Evolutionary conservation across 2,797 vertebrate genomes (phyloP), one percentile per base, ranked within the genome.

Genomic region (Pristis pectinata): DNA sequence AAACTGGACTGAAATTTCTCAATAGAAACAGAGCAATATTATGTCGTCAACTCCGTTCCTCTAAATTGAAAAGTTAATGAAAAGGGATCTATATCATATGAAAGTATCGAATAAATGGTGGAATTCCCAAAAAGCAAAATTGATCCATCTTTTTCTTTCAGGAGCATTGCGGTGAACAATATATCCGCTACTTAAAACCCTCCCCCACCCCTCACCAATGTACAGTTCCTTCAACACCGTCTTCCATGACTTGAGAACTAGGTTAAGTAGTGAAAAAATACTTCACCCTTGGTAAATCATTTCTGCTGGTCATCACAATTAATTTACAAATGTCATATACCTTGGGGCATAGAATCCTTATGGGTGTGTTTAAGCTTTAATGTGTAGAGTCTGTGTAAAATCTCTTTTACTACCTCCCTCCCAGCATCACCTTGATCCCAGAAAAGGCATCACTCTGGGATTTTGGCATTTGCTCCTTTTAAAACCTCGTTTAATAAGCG

Each of bases 71-170:
- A n/a, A n/a, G n/a, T n/a, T n/a, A n/a, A n/a, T n/a, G n/a, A n/a
- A n/a, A n/a, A n/a, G n/a, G n/a, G n/a, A n/a, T n/a, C n/a, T n/a
- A n/a, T n/a, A n/a, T n/a, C n/a, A n/a, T n/a, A n/a, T n/a, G n/a
- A n/a, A n/a, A n/a, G n/a, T n/a, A n/a, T n/a, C n/a, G n/a, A n/a
- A n/a, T n/a, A n/a, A n/a, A n/a, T n/a, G n/a, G n/a, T 91, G 61
- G 17, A 91, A 91, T 61, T 91, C 19, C 59, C 87, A 64, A 91
- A 89, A 27, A 67, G 59, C 37, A 67, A 72, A 91, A 91, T 91
- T 91, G n/a, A 41, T 91, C n/a, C 27, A 2, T 72, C 70, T 27
- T 56, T 24, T 17, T 53, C 44, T 91, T 67, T 72, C 70, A 72
- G 87, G 2, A 13, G 67, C 34, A 41, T 67, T 91, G n/a, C 67